phyloP scores from a whole-genome alignment of 2,797 vertebrate genomes.

The Euphonia xanthogaster region DNA sequence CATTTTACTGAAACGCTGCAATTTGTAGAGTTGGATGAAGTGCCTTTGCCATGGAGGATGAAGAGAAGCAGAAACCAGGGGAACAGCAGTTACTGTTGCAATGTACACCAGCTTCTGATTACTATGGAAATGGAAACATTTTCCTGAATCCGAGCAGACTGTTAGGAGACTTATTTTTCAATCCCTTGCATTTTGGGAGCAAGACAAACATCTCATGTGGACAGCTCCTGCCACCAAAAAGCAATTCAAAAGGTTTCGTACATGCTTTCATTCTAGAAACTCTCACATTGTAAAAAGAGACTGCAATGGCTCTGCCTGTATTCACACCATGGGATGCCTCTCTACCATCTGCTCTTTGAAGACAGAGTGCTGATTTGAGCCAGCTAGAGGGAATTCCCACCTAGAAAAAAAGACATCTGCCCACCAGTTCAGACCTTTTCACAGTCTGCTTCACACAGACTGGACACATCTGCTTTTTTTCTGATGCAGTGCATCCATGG shows the following conservation, averaged over 20 bases:
- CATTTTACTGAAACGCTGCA: background rate
- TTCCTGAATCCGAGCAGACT: background rate
- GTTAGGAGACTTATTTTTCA: background rate
- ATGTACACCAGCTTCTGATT: background rate
- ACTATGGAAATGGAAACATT: background rate
- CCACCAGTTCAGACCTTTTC: background rate
- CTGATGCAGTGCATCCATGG: background rate
- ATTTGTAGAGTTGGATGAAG: background rate
- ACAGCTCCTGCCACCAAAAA: background rate
- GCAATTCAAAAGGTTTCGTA: fast-evolving
- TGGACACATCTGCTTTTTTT: background rate
- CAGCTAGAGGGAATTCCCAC: background rate
- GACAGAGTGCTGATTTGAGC: background rate
- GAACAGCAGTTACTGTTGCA: background rate
- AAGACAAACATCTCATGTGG: background rate
- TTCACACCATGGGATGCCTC: background rate
- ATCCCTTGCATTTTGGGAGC: background rate
- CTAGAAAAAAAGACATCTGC: background rate
- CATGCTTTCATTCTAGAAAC: background rate
- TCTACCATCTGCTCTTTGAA: background rate
- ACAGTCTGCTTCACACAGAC: background rate
- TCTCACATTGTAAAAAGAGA: background rate
- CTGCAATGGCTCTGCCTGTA: background rate
- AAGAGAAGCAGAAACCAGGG: background rate
- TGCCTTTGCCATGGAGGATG: background rate